Conservation (phyloP, 2,888 invertebrate species). For the Xiphydria camelus region DNA sequence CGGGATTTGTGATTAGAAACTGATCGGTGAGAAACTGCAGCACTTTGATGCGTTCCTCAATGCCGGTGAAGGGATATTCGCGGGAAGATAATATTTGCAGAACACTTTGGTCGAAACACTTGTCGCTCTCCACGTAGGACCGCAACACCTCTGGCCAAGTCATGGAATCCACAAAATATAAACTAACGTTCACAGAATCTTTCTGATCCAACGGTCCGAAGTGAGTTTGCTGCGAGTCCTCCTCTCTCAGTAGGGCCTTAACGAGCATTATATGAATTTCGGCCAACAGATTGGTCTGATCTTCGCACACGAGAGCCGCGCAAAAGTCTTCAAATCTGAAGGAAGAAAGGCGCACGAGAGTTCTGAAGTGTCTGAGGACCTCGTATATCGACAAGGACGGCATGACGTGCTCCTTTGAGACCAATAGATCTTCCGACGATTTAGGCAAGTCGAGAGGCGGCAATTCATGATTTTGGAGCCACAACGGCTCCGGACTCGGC, state of each 20-base stretch:
- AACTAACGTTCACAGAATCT: slow-evolving; percentile 92
- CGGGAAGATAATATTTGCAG: slow-evolving; percentile 70
- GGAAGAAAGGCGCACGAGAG: slow-evolving; percentile 88
- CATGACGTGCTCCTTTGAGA: slow-evolving; percentile 73
- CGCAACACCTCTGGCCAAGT: slow-evolving; percentile 95
- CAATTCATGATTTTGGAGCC: slow-evolving; percentile 83
- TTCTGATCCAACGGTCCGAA: slow-evolving; percentile 97
- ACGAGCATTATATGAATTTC: slow-evolving; percentile 94
- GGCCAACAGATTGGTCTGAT: slow-evolving; percentile 86
- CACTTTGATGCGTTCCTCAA: slow-evolving; percentile 78
- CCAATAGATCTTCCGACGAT: slow-evolving; percentile 87
- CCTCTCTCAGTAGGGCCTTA: slow-evolving; percentile 87
- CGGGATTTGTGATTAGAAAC: slow-evolving; percentile 89
- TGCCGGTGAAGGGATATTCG: slow-evolving; percentile 86
- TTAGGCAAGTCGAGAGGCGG: slow-evolving; percentile 77
- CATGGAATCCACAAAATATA: slow-evolving; percentile 91
- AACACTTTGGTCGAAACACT: slow-evolving; percentile 73
- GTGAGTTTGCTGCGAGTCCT: slow-evolving; percentile 91
- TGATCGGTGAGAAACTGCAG: slow-evolving; percentile 92
- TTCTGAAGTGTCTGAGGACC: slow-evolving; percentile 90
- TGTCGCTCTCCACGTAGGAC: slow-evolving; percentile 90
- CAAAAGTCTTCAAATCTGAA: slow-evolving; percentile 97
- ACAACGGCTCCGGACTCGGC: slow-evolving; percentile 86
- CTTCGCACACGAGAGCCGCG: slow-evolving; percentile 87
- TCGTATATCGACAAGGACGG: slow-evolving; percentile 91